A percentile compares a stretch with the other conserved stretches of the same genome.
These are phyloP conservation scores for Acronicta psi DNA, from an alignment of 2,888 invertebrate genomes.

Conservation along the genomic window DNA sequence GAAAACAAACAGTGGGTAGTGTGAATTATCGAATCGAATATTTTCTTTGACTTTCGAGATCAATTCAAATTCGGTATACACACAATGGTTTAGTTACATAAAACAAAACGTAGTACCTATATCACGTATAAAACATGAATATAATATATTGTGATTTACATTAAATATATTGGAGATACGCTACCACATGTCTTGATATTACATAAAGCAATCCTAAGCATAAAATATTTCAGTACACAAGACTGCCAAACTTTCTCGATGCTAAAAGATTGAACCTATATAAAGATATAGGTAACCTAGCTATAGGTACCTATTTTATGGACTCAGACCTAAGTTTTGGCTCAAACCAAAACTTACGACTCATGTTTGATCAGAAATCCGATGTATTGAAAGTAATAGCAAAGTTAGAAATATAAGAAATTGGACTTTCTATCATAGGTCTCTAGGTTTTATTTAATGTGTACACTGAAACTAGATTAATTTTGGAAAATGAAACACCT, in stretches of 20 bases:
- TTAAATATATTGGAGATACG: not conserved
- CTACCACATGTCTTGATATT: not conserved
- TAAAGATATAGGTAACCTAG: too few relatives aligned
- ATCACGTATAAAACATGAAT: too few relatives aligned
- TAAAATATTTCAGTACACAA: constrained; percentile 1
- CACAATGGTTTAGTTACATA: too few relatives aligned
- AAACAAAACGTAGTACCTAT: too few relatives aligned
- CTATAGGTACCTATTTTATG: constrained; percentile 11
- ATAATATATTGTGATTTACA: too few relatives aligned
- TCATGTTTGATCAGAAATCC: constrained; percentile 16
- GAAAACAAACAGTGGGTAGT: too few relatives aligned
- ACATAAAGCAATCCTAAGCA: not conserved
- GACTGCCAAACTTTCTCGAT: constrained; percentile 21
- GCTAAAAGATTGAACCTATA: constrained; percentile 6
- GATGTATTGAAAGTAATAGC: not conserved
- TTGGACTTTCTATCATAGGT: rapidly evolving
- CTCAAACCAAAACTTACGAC: constrained; percentile 6
- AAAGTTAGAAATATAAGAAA: not conserved
- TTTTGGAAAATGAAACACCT: too few relatives aligned
- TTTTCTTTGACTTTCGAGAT: too few relatives aligned
- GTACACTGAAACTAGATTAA: not conserved
- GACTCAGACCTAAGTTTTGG: constrained; percentile 8
- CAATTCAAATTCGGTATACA: too few relatives aligned
- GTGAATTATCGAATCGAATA: too few relatives aligned
- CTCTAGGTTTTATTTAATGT: not conserved